Conservation (phyloP, 2,113 vertebrate genomes). For the Cromileptes altivelis region DNA sequence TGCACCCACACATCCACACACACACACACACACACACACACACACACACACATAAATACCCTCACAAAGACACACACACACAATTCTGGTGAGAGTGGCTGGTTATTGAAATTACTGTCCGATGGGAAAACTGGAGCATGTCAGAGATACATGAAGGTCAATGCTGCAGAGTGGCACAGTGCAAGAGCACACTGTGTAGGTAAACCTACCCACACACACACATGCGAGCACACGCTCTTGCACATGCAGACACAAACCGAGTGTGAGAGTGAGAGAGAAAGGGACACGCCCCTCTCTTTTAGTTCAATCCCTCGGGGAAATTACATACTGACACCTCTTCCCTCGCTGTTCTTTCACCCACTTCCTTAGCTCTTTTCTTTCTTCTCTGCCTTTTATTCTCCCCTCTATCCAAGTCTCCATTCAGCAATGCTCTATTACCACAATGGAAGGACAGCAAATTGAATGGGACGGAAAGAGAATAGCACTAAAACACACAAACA, state of each 20-base stretch:
- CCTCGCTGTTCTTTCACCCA: constrained; percentile 62
- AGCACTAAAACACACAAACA: constrained; percentile 49
- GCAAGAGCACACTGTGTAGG: constrained; percentile 6
- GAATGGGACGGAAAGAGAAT: constrained; percentile 53
- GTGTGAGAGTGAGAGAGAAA: constrained; percentile 26
- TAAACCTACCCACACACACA: constrained; percentile 5
- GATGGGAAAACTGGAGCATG: constrained; percentile 37
- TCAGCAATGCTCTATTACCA: constrained; percentile 59
- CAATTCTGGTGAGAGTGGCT: constrained; percentile 1
- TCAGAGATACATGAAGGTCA: constrained; percentile 53
- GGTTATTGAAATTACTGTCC: constrained; percentile 31
- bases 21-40: constrained; percentile 2
- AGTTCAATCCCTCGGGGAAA: constrained; percentile 61
- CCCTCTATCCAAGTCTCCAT: constrained; percentile 59
- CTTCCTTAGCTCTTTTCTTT: constrained; percentile 59
- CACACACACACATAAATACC: background rate
- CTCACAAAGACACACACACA: constrained; percentile 2
- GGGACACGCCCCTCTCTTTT: constrained; percentile 57
- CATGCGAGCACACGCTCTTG: constrained; percentile 8
- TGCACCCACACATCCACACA: background rate
- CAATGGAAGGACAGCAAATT: constrained; percentile 52
- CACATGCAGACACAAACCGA: background rate
- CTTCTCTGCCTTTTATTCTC: constrained; percentile 63
- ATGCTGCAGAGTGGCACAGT: constrained; percentile 25
- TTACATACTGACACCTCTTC: constrained; percentile 66